phyloP scores from a whole-genome alignment of 2,797 vertebrate genomes.

The Phrynocephalus vlangalii region DNA sequence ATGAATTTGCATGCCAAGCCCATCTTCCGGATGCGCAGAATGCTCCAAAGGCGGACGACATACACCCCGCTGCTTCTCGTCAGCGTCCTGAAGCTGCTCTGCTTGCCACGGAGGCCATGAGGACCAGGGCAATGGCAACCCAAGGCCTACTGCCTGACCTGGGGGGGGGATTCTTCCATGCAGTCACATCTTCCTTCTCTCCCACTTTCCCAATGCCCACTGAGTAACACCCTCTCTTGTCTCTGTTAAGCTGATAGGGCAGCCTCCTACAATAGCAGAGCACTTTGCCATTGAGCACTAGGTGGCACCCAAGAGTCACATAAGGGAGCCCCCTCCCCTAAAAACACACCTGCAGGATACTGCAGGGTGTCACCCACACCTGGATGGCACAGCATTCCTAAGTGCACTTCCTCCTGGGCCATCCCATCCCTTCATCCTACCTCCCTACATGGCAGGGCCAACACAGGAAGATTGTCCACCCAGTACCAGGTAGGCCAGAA shows the following conservation, averaged over 20 bases:
- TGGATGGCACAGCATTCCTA: neutral
- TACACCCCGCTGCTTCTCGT: neutral
- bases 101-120: too few relatives aligned
- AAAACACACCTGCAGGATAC: conserved; percentile 27
- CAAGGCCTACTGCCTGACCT: neutral
- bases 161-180: neutral
- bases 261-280: conserved; percentile 54
- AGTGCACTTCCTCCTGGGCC: neutral
- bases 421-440: neutral
- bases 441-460: neutral
- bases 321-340: conserved; percentile 67
- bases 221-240: neutral
- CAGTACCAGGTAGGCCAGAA: neutral
- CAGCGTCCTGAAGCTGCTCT: neutral
- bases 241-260: neutral
- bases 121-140: neutral
- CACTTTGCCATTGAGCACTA: conserved; percentile 67
- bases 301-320: conserved; percentile 76
- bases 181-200: neutral
- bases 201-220: neutral
- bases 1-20: neutral
- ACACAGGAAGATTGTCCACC: neutral
- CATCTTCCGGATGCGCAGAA: neutral
- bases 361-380: neutral
- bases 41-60: neutral